Evolutionary conservation across 1,140 invertebrate species (phyloP), one percentile per base, ranked within the genome.

Genomic region (Drosophila neocordata): DNA sequence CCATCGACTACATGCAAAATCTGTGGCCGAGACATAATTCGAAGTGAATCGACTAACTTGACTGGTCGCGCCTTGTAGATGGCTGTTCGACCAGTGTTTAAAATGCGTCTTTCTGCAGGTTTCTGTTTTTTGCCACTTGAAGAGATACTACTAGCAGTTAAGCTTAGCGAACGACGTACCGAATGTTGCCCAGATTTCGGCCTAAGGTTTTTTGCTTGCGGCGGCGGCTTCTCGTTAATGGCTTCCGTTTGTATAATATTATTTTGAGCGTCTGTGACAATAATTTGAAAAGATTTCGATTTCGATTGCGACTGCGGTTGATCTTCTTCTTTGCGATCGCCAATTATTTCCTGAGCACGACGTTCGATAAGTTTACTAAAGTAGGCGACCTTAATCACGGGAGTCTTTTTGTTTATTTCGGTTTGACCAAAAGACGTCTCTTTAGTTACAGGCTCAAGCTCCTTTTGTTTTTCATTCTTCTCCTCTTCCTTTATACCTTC

Each of bases 11-110:
- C 93, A 87, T 93, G 93, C 68, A 94, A 76, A 56, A 94, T 92
- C 83, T 94, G 94, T 44, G 94, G 93, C 60, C 93, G 91, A 22
- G 93, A 93, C 93, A 94, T 94, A 67, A 90, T 93, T 1, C 82
- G 69, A 2, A 74, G 65, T 8, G 51, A 41, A 20, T 57, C 37
- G 37, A 91, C 41, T n/a, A 91, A 87, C 58, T 89, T 90, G 53
- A 91, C 69, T 20, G 90, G 90, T 15, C 90, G 67, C 0, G 90
- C 90, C 68, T 85, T 88, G 38, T 91, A 91, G 41, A 91, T 91
- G 22, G 87, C 68, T 53, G 89, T 20, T 48, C 41, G 70, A 5
- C 82, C 78, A 1, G 68, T 69, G 55, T 79, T 85, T 11, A 89
- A 73, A n/a, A 91, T 73, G 15, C 90, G 89, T 52, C 81, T 75